Evolutionary conservation across 1,140 invertebrate genomes (phyloP), one percentile per base, ranked within the genome.

Genomic region (Pissodes strobi): DNA sequence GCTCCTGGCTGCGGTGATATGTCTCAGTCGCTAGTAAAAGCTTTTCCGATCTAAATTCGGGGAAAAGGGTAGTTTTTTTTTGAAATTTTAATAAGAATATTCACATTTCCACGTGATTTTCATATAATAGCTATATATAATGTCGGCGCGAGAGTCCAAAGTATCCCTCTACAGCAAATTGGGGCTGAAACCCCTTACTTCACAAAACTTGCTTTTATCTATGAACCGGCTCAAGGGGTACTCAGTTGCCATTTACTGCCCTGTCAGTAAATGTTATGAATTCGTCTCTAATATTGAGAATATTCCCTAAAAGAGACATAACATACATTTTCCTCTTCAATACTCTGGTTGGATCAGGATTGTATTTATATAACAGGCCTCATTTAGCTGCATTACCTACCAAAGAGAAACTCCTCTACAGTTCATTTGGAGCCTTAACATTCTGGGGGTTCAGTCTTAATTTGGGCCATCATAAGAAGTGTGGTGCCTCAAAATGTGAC

Each of bases 391-490:
- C 67, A 51, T 79, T 81, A 27, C 69, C 72, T 6, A 76, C 71
- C 55, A 74, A 74, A 68, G 72, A 73, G 69, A 82, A 76, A 75
- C 72, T 81, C 67, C 72, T 79, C 17, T 86, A 76, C 74, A 87
- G 87, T 74, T 69, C 81, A n/a, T 82, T 86, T 65, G 87, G 87
- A 13, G 83, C 86, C 25, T 69, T 86, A 4, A 79, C 90, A 13
- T 85, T 88, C 86, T 53, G 85, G 90, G 74, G 89, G 89, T 17
- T 90, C 88, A 0, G 85, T 91, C 4, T 76, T 91, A 2, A 78
- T 85, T 22, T 90, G 88, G 86, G 89, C 89, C 1, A 82, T 91
- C 19, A 77, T 88, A 19, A 81, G 88, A 69, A 87, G 85, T 15
- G 72, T 88, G 25, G 69, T 89, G 22, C 88, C 88, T 3, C 79